Evolutionary conservation across 1,140 invertebrate genomes (phyloP), one percentile per base, ranked within the genome.

Genomic region (Drosophila athabasca): DNA sequence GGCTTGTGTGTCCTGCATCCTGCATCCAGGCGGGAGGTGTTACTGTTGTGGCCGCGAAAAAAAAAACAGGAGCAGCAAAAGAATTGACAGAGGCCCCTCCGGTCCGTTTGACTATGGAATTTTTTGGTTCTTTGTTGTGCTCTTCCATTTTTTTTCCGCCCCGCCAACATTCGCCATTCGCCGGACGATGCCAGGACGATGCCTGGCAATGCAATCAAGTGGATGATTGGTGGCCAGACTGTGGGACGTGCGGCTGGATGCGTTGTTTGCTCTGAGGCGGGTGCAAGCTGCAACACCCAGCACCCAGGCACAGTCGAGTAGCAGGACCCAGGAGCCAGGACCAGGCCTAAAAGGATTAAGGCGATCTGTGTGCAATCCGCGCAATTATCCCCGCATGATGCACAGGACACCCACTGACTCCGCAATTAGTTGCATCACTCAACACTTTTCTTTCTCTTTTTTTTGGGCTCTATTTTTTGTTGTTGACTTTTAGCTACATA

Each of bases 341-440:
- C 41, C 60, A 66, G 78, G 83, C 83, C 83, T 88, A 88, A 88
- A 88, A 88, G 84, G 83, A 88, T 88, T 88, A 88, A 88, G 83
- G 83, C 83, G 83, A 88, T 88, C 83, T 89, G 83, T 74, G 84
- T 74, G 83, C 83, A 88, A 88, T 88, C 83, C 83, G 83, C 84
- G 76, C 83, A 88, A 88, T 88, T 88, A 88, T 88, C 83, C 83
- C 70, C 52, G 70, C 52, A 49, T 41, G 43, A 45, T 54, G 62
- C 58, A 19, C 46, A 44, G 57, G 49, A 51, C 62, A 50, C 62
- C 55, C 19, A 35, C 46, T 45, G 60, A 59, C 51, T 73, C 79
- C 83, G 83, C 83, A 88, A 88, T 88, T 88, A 88, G 83, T 88
- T 88, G 84, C 83, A 83, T 88, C 83, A 88, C 84, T 88, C 83